Base-by-base conservation (phyloP, 2,888 invertebrate species). In the Keiferia lycopersicella region DNA sequence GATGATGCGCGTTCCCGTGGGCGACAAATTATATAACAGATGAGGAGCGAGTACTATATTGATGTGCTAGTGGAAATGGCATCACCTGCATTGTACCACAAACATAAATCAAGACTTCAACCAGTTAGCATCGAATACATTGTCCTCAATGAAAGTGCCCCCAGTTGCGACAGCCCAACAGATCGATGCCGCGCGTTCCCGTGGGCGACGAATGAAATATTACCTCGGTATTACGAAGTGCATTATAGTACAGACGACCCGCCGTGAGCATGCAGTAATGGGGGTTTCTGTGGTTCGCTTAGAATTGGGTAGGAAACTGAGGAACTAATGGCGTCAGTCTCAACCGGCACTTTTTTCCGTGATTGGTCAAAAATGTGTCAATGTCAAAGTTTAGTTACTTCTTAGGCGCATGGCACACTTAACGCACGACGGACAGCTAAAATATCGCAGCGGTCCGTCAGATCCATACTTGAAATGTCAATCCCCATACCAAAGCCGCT, bases 161-260 rank as follows among this genome's bases (percentile, higher is more conserved):
- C 34, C 14, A 34, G 68, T 68, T 70, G 71, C 14, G 70, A 39
- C 68, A 61, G 26, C 61, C 61, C 68, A 67, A 69, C 61, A 70
- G 73, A 71, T 76, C 75, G 75, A 75, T 76, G 70, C 70, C 62
- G 51, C 39, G 26, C 34, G 26, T 16, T 70, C 75, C 77, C 78
- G 65, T 62, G 73, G 73, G 78, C 63, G 63, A 50, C 65, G 72
- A 73, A 73, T 79, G 77, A 81, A 77, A 80, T 79, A 81, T 80
- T 71, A 74, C 75, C 67, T 67, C 66, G 66, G 67, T 69, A 71
- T 73, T 71, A 69, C 66, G 72, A 70, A 68, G 65, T 63, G 61
- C 64, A 64, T 39, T 68, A 69, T 65, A 57, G 50, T 63, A 48
- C 18, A 45, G 16, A n/a, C 16, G 45, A 45, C n/a, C 45, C 45